Evolutionary conservation across 2,797 vertebrate genomes (phyloP).

Genomic region (Anolis apletophallus): DNA sequence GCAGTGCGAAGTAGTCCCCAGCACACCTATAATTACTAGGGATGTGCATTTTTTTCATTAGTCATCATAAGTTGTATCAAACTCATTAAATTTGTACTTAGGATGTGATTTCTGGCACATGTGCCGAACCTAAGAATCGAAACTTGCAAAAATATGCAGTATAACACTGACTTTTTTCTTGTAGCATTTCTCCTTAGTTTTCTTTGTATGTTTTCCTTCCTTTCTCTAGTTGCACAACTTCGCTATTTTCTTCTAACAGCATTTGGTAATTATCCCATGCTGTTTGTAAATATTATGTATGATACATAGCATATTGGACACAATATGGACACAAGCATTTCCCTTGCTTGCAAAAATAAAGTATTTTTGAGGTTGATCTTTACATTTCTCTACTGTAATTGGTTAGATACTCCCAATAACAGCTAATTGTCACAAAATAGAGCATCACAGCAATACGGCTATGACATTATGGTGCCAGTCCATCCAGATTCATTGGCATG

Average conservation of each 20-base stretch:
- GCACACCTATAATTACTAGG: no score
- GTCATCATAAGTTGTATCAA: no score
- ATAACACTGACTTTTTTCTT: not conserved
- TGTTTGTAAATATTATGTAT: constrained; percentile 5
- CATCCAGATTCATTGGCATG: not conserved
- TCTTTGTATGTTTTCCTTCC: no score
- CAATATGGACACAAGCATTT: no score
- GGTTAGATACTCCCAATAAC: not conserved
- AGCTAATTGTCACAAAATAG: not conserved
- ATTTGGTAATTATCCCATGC: not conserved
- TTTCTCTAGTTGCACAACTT: not conserved
- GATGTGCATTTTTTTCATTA: no score
- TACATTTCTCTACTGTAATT: not conserved
- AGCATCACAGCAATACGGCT: not conserved
- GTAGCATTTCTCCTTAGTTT: not conserved
- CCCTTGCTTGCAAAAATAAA: constrained; percentile 1
- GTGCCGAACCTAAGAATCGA: no score
- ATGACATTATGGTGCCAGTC: not conserved
- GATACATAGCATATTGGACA: not conserved
- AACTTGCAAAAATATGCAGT: not conserved
- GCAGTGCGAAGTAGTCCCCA: no score
- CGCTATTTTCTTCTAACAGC: no score
- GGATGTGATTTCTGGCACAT: no score
- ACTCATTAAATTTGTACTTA: no score
- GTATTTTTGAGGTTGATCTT: not conserved